Evolutionary conservation across 2,797 vertebrate species (phyloP).

Genomic region (Takifugu ocellatus): DNA sequence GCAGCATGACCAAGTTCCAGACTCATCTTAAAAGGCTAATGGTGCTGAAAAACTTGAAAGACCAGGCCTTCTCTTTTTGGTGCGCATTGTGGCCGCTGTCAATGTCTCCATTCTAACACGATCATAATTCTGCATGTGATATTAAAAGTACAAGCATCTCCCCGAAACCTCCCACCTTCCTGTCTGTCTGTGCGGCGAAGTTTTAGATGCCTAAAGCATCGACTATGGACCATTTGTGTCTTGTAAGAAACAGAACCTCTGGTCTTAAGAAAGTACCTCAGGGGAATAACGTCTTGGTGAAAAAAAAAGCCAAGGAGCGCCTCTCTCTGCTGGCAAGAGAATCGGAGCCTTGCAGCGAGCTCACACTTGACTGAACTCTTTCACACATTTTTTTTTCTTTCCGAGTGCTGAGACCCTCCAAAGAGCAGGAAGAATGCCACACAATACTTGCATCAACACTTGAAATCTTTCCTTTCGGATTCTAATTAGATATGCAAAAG

Average conservation of each 20-base stretch:
- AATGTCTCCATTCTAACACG: background rate
- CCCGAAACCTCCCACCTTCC: background rate
- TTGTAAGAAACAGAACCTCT: conserved; percentile 66
- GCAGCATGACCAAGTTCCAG: conserved; percentile 31
- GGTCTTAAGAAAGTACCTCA: conserved; percentile 59
- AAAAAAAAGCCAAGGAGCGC: conserved; percentile 50
- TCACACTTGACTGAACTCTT: conserved; percentile 31
- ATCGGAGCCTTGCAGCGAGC: conserved; percentile 41
- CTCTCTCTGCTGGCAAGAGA: conserved; percentile 38
- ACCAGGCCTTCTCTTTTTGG: conserved; percentile 36
- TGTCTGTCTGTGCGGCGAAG: background rate
- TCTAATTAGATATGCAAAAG: no score
- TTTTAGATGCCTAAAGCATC: background rate
- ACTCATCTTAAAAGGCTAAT: conserved; percentile 30
- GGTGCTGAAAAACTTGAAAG: conserved; percentile 66
- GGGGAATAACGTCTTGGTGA: conserved; percentile 64
- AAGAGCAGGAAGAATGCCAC: no score
- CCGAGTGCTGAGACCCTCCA: no score
- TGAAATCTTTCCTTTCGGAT: no score
- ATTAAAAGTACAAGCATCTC: conserved; percentile 9
- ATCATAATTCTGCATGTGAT: conserved; percentile 16
- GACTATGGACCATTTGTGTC: conserved; percentile 39
- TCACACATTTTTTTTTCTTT: conserved; percentile 24
- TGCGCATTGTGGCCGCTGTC: conserved; percentile 12
- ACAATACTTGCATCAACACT: no score